These are phyloP conservation scores for Orthosia gracilis DNA, from an alignment of 2,888 invertebrate genomes.

Conservation along the genomic window DNA sequence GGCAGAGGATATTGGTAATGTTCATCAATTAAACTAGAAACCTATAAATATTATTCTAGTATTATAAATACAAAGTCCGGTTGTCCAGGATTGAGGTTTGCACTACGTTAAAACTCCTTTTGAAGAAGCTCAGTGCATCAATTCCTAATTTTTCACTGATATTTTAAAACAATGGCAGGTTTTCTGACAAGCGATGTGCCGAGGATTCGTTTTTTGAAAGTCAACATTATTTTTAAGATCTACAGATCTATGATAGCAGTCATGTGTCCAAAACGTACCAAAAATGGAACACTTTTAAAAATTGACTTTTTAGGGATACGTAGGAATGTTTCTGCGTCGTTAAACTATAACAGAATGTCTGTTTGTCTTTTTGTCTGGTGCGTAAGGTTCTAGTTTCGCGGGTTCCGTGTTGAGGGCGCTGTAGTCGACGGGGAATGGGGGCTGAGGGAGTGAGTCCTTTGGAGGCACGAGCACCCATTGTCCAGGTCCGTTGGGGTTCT, in stretches of 20 bases:
- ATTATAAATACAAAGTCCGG: conserved; percentile 36
- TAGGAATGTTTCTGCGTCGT: conserved; percentile 30
- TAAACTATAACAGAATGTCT: conserved; percentile 93
- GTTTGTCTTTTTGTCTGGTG: conserved; percentile 93
- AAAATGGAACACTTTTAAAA: conserved; percentile 57
- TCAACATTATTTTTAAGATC: conserved; percentile 36
- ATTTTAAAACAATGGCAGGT: conserved; percentile 44
- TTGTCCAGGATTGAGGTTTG: conserved; percentile 32
- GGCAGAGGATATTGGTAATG: conserved; percentile 13
- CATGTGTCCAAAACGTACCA: conserved; percentile 36
- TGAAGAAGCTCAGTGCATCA: conserved; percentile 50
- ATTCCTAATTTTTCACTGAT: conserved; percentile 43
- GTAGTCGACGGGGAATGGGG: conserved; percentile 94
- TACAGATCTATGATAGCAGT: conserved; percentile 51
- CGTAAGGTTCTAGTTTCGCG: conserved; percentile 93
- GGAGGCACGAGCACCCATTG: conserved; percentile 94
- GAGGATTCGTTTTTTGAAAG: conserved; percentile 9
- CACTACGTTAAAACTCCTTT: conserved; percentile 37
- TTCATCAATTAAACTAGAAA: conserved; percentile 33
- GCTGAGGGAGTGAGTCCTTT: conserved; percentile 89
- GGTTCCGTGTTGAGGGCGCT: conserved; percentile 94
- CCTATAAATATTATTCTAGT: conserved; percentile 34
- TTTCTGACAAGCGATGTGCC: conserved; percentile 34
- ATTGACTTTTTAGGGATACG: conserved; percentile 63
- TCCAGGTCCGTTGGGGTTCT: conserved; percentile 94